A percentile compares a stretch with the other conserved stretches of the same genome.
Conservation (phyloP, 2,113 vertebrate species). For the Gymnogyps californianus region DNA sequence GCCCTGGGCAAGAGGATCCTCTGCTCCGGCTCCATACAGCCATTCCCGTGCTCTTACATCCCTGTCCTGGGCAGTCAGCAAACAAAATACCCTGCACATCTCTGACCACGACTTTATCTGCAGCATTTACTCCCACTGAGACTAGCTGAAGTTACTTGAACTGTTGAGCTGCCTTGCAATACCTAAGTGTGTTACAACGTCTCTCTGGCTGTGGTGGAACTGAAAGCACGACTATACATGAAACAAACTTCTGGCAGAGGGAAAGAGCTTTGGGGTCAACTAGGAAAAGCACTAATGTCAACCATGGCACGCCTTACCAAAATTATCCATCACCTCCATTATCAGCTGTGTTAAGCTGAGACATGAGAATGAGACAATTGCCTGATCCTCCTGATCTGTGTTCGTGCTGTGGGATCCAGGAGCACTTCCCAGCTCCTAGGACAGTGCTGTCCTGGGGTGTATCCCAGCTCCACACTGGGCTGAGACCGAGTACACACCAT, state of each 20-base stretch:
- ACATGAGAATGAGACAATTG: background rate
- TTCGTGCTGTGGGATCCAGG: accelerated
- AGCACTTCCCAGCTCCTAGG: background rate
- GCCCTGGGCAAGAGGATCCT: accelerated
- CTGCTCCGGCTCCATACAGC: background rate
- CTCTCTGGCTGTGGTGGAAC: background rate
- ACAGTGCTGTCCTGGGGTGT: background rate
- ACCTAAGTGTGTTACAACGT: accelerated
- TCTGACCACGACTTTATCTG: background rate
- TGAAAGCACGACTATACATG: background rate
- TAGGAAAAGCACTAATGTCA: background rate
- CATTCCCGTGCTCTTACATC: background rate
- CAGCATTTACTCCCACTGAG: background rate
- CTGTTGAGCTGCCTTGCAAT: background rate
- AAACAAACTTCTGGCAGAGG: background rate
- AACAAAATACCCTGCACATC: background rate
- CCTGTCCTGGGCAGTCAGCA: background rate
- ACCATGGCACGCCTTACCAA: background rate
- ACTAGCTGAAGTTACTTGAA: background rate
- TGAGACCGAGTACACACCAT: background rate
- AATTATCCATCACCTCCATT: background rate
- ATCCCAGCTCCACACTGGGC: background rate
- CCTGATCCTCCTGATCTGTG: background rate
- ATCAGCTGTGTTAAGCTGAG: background rate
- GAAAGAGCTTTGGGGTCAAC: background rate